phyloP scores from a whole-genome alignment of 2,797 vertebrate species.

The Taeniopygia guttata region DNA sequence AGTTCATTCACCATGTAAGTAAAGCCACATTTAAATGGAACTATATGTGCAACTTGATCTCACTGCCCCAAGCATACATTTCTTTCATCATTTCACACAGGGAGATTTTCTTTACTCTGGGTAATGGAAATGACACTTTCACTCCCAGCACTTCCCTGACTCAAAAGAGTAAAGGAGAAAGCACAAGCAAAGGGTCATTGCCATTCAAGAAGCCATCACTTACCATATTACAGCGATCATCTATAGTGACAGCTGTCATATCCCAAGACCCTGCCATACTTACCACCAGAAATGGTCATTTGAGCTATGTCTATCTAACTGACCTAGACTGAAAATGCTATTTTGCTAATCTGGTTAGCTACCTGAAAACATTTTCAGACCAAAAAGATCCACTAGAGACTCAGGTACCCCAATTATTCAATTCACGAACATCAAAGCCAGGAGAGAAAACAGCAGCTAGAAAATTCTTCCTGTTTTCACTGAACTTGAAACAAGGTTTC shows the following conservation, averaged over 20 bases:
- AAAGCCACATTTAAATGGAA: constrained; percentile 33
- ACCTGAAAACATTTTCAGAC: neutral
- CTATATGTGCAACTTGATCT: constrained; percentile 11
- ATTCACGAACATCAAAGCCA: neutral
- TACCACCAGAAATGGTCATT: neutral
- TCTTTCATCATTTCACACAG: neutral
- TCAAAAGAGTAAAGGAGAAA: neutral
- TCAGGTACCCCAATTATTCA: neutral
- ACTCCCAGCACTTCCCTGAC: neutral
- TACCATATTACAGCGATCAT: neutral
- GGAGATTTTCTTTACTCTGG: neutral
- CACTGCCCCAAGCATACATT: neutral
- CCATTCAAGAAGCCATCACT: neutral
- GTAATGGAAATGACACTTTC: constrained; percentile 8
- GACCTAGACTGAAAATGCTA: neutral
- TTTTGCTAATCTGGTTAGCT: neutral
- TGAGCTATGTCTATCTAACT: neutral
- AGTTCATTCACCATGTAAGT: neutral
- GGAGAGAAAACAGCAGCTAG: constrained; percentile 2
- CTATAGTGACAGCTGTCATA: neutral
- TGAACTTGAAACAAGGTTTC: neutral
- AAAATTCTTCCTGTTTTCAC: constrained; percentile 10
- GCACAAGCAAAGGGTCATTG: neutral
- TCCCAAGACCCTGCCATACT: neutral
- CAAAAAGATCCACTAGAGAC: neutral